Evolutionary conservation across 2,797 vertebrate genomes (phyloP), one percentile per base, ranked within the genome.

Genomic region (Ptychobarbus kaznakovi): DNA sequence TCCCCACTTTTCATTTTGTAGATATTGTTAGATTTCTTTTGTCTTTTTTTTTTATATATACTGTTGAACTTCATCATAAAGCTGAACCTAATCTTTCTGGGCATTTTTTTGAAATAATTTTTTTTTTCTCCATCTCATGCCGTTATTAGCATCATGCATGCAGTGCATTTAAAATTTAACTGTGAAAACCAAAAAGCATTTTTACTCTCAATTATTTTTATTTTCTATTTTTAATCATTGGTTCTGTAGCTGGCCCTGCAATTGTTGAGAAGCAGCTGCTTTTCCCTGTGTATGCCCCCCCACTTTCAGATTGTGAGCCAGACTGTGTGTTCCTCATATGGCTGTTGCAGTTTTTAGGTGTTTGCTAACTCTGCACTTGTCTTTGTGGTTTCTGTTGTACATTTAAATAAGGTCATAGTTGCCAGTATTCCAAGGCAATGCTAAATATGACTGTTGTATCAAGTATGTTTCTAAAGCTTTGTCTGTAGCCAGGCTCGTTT

Each of bases 141-240:
- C 91, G 87, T 92, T 89, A 28, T 93, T 89, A 94, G 91, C 94
- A 96, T 95, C 93, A 94, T 95, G 96, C 95, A 96, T 96, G 95
- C 95, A 93, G 91, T 95, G 93, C 94, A 93, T 92, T 94, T 42
- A 44, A 90, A 72, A 92, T 76, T 88, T 95, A 95, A 95, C 95
- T 94, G 94, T 95, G 94, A 96, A 94, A 94, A 93, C 84, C 89
- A 93, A 95, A 94, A 91, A 90, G 89, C 91, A 32, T 22, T 75
- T 83, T 83, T 83, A 83, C 58, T 44, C 5, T 75, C 6, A 18
- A 0, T 78, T 84, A 88, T 92, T 87, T 77, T 75, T 65, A 9
- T 73, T 93, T 93, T 88, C 84, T 44, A 40, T 5, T 88, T 89
- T 83, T 83, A 82, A 82, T 61, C 93, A 70, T 80, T 58, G 72